Evolutionary conservation across 2,888 invertebrate genomes (phyloP), one percentile per base, ranked within the genome.

Genomic region (Parasteatoda lunata): DNA sequence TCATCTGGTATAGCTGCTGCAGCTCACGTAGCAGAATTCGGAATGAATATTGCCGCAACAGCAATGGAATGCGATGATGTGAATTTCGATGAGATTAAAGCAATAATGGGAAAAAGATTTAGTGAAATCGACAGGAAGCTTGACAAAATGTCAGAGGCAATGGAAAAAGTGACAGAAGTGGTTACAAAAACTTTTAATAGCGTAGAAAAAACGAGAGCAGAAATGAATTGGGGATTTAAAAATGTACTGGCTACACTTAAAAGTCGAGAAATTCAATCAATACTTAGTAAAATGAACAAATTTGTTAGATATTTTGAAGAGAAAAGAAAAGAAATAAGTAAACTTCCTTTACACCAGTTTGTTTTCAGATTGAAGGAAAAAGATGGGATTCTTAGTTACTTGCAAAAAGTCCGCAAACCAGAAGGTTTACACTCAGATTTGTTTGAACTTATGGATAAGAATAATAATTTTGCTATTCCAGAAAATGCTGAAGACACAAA

Each of bases 391-490:
- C 11, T 69, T 6, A 2, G 13, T 69, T 13, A 15, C 47, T 69
- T 69, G 47, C 15, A 69, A 69, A 47, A 69, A 48, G 48, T 13
- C 5, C 30, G 47, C 6, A 13, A 45, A 5, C 69, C 47, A 13
- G 30, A 30, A 9, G 69, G 45, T 8, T 45, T 69, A 48, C 15
- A 45, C n/a, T 69, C 69, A 6, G 47, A 13, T 7, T 47, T 69
- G 11, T 7, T 47, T 47, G 48, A 48, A 9, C 45, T 69, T 45
- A 45, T 69, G n/a, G 48, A 69, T 13, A 6, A 6, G n/a, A 59
- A 59, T n/a, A 45, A 69, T 13, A 69, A 48, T 3, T 69, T 45
- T 69, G 69, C 69, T 11, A 69, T 69, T 13, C 69, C 69, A 45
- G 45, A 69, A 69, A 45, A 7, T 9, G 69, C n/a, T 13, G n/a